These are phyloP conservation scores for Aldabrachelys gigantea DNA, from an alignment of 2,113 vertebrate genomes.

Conservation along the genomic window DNA sequence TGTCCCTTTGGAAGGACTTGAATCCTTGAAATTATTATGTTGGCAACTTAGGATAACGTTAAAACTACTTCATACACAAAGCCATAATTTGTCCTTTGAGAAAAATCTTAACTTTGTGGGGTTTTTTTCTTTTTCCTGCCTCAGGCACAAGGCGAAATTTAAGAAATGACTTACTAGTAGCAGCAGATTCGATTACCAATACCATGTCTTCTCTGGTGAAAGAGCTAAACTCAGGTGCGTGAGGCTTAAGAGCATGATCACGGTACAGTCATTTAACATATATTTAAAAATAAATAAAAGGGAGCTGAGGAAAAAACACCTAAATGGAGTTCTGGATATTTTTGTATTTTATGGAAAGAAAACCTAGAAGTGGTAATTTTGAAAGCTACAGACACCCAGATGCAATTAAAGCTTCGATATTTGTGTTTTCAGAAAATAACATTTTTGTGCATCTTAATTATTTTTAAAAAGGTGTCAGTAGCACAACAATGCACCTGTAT, in stretches of 20 bases:
- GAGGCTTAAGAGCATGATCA: fast-evolving
- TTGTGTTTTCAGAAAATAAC: background rate
- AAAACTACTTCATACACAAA: slow-evolving; percentile 24
- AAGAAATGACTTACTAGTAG: slow-evolving; percentile 95
- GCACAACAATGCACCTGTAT: background rate
- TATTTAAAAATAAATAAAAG: background rate
- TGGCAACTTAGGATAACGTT: slow-evolving; percentile 16
- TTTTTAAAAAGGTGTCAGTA: background rate
- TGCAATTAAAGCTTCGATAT: background rate
- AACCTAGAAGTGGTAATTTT: background rate
- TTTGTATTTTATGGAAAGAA: background rate
- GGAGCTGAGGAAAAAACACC: background rate
- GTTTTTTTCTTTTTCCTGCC: slow-evolving; percentile 50
- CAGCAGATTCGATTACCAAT: slow-evolving; percentile 98
- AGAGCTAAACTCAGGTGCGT: slow-evolving; percentile 96
- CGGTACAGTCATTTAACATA: background rate
- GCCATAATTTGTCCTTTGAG: slow-evolving; percentile 12
- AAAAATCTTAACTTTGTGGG: slow-evolving; percentile 21
- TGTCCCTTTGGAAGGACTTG: background rate
- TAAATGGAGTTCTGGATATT: background rate
- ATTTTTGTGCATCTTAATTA: background rate
- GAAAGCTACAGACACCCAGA: background rate
- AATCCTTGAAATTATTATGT: slow-evolving; percentile 23
- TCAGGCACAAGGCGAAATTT: slow-evolving; percentile 95
- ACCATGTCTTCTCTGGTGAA: slow-evolving; percentile 98